Evolutionary conservation across 2,888 invertebrate genomes (phyloP), one percentile per base, ranked within the genome.

Genomic region (Carpatolechia fugitivella): DNA sequence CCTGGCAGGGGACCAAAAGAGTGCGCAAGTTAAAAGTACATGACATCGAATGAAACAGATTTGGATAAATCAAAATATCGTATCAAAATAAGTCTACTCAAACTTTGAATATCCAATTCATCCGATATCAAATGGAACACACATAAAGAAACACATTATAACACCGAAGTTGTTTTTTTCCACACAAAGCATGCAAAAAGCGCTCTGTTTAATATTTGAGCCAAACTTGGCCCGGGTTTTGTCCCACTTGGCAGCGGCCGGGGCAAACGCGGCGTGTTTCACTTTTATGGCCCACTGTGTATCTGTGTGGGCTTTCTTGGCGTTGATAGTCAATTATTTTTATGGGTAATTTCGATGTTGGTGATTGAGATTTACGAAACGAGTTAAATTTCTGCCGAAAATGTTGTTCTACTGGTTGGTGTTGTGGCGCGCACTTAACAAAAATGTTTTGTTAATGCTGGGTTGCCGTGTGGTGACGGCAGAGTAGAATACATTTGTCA

Each of bases 181-280:
- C 31, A 41, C 41, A 41, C 20, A 18, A 14, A 52, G 56, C 57
- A 54, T 36, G 49, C 60, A 56, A 58, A 66, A 67, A 66, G 62
- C n/a, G 57, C 56, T 56, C 44, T 35, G 62, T 59, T 64, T 69
- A 68, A 75, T 75, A 73, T 75, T 77, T 74, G 68, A 68, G 58
- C 65, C 61, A 69, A 70, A 75, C 67, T 78, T 77, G 78, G 78
- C 78, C 65, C 13, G 38, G 40, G 44, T 31, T 55, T 57, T 59
- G 71, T 41, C 62, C 71, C 59, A 71, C 61, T 71, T 71, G 71
- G 71, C 71, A 69, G 29, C 13, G 52, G 56, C 46, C 47, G 47
- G 48, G 60, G 63, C 11, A 18, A n/a, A n/a, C 24, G 11, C n/a
- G 29, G 44, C 44, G 56, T 63, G 65, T 66, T 63, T 63, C 66